Percentiles rank a stretch among this genome's conserved stretches.
phyloP scores from a whole-genome alignment of 2,797 vertebrate species.

The Hydrolagus colliei region DNA sequence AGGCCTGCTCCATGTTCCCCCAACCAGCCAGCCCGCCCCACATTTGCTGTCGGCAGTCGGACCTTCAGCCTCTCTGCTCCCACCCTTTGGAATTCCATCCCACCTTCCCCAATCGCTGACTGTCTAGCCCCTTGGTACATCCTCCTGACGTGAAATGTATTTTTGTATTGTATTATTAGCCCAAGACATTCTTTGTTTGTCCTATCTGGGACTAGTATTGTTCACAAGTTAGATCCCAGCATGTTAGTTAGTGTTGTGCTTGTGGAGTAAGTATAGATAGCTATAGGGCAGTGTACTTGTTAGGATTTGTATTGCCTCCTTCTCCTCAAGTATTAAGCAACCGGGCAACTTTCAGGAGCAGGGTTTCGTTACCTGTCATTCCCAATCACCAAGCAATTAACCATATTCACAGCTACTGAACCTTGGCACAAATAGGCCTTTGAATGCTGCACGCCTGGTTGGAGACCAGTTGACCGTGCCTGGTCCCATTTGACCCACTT shows the following conservation, averaged over 20 bases:
- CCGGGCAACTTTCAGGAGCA: conserved; percentile 48
- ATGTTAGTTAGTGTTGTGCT: background rate
- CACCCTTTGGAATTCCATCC: no score
- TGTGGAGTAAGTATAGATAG: background rate
- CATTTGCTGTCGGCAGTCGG: no score
- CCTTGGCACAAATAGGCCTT: conserved; percentile 49
- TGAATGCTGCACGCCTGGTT: conserved; percentile 52
- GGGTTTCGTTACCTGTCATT: conserved; percentile 53
- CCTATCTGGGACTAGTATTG: background rate
- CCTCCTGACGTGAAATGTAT: no score
- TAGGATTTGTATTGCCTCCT: background rate
- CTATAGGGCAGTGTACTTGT: background rate
- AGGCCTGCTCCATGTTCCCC: no score
- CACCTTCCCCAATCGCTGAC: no score
- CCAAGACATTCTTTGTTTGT: conserved; percentile 47
- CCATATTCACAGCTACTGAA: conserved; percentile 57
- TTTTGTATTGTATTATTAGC: no score
- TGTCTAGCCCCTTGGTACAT: no score
- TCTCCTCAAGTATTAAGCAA: conserved; percentile 9
- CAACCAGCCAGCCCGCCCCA: no score
- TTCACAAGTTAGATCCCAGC: background rate
- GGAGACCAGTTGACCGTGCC: conserved; percentile 55
- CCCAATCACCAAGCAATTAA: conserved; percentile 54
- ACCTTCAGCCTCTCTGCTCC: no score
- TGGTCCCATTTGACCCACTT: conserved; percentile 47